phyloP scores from a whole-genome alignment of 2,888 invertebrate species.

The Scaeva pyrastri region DNA sequence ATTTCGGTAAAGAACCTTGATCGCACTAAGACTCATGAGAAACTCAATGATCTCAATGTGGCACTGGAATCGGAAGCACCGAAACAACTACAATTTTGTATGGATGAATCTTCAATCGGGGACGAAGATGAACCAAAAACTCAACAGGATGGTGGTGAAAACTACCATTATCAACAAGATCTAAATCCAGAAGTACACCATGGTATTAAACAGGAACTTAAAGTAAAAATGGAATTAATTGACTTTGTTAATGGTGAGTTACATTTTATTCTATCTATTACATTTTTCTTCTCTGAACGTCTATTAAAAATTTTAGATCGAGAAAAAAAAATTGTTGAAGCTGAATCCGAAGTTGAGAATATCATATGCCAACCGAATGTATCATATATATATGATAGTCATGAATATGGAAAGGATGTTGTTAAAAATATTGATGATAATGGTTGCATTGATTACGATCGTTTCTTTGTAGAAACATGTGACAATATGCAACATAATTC shows the following conservation, averaged over 20 bases:
- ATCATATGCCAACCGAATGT: conserved; percentile 70
- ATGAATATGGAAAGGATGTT: conserved; percentile 28
- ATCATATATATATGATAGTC: conserved; percentile 52
- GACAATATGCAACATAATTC: conserved; percentile 1
- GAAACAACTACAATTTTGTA: neutral
- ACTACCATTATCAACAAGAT: neutral
- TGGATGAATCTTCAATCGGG: neutral
- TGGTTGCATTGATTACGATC: conserved; percentile 68
- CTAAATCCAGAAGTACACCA: neutral
- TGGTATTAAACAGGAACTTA: conserved; percentile 1
- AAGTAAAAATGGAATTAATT: conserved; percentile 19
- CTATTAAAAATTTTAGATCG: neutral
- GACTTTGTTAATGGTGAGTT: conserved; percentile 22
- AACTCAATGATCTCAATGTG: conserved; percentile 23
- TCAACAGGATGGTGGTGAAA: neutral
- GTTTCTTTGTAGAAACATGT: conserved; percentile 57
- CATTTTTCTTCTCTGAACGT: neutral
- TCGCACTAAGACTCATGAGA: neutral
- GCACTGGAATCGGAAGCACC: conserved; percentile 11
- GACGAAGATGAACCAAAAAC: neutral
- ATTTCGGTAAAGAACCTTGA: conserved; percentile 37
- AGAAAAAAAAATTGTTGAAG: conserved; percentile 14
- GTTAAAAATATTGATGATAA: conserved; percentile 29
- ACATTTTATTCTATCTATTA: neutral
- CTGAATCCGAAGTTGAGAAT: conserved; percentile 44